Evolutionary conservation across 64 coral and sea anemone species (phyloP).

Genomic region (Montipora sp.): DNA sequence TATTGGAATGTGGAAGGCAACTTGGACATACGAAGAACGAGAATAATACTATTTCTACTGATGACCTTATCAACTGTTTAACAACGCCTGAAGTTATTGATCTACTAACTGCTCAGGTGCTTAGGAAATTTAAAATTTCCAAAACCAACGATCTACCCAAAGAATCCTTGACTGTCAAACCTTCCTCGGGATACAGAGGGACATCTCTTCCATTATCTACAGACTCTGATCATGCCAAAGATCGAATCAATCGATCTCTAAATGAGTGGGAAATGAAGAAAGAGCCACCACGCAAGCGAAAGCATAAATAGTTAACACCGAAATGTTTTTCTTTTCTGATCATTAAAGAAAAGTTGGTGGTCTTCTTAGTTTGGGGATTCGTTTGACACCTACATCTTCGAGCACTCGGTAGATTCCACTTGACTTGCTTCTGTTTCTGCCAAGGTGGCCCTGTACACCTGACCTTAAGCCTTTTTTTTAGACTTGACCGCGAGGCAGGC

Average conservation of each 20-base stretch:
- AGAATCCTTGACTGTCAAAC: neutral
- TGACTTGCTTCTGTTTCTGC: no score
- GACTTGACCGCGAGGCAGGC: no score
- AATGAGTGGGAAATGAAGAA: neutral
- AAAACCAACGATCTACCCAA: neutral
- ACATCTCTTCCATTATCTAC: neutral
- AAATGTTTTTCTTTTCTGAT: no score
- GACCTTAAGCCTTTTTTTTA: no score
- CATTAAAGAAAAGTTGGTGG: no score
- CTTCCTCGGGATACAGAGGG: neutral
- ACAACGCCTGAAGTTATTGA: constrained; percentile 60
- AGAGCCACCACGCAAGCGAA: neutral
- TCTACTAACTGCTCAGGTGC: constrained; percentile 36
- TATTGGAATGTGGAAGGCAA: neutral
- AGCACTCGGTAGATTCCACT: no score
- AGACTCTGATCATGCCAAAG: neutral
- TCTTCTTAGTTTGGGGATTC: no score
- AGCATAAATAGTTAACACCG: neutral
- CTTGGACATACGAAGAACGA: neutral
- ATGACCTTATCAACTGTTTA: constrained; percentile 72
- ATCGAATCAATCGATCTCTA: neutral
- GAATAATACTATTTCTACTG: neutral
- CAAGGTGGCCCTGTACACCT: no score
- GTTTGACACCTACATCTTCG: no score
- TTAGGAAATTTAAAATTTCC: constrained; percentile 23